Base-by-base conservation (phyloP, 2,888 invertebrate genomes). In the Malthinus seriepunctatus region DNA sequence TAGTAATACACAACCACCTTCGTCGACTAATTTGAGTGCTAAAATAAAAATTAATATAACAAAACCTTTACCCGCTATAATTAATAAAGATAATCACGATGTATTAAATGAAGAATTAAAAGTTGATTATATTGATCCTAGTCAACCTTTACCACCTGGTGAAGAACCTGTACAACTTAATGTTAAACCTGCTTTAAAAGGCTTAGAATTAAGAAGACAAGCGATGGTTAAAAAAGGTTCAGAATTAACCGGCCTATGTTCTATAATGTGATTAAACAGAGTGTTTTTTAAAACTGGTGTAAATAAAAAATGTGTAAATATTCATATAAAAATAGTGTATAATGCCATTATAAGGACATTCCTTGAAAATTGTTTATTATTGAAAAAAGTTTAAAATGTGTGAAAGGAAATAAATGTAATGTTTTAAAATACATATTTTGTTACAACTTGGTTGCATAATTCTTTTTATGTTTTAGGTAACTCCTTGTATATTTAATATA, bases 201-300 rank as follows among this genome's bases (percentile, higher is more conserved):
- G 87, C 50, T 81, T 86, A 38, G 83, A 85, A 65, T 80, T 95
- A 48, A 87, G 86, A 63, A 85, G 87, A 69, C 84, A 88, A 67
- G 89, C 91, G 2, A 87, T 88, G 0, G 84, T 90, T 39, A 81
- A 83, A 56, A 88, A 85, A 74, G 94, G 93, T 32, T 84, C 82
- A 61, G 94, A 95, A 75, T 82, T 92, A 12, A 93, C 94, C 0
- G 94, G 91, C 32, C 81, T 95, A 67, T 95, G 95, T 81, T 88
- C 90, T 49, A 90, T 95, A 69, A 92, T 92, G 92, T 92, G 82
- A 84, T 77, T 65, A n/a, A 15, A 23, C 23, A 42, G 5, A 42
- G 39, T 42, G 23, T 42, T 42, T 38, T 38, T 15, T 50, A 9
- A 32, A 32, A 11, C 5, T 10, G 11, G 46, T 46, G 46, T 46